Evolutionary conservation across 2,888 invertebrate genomes (phyloP).

Genomic region (Fabriciana adippe): DNA sequence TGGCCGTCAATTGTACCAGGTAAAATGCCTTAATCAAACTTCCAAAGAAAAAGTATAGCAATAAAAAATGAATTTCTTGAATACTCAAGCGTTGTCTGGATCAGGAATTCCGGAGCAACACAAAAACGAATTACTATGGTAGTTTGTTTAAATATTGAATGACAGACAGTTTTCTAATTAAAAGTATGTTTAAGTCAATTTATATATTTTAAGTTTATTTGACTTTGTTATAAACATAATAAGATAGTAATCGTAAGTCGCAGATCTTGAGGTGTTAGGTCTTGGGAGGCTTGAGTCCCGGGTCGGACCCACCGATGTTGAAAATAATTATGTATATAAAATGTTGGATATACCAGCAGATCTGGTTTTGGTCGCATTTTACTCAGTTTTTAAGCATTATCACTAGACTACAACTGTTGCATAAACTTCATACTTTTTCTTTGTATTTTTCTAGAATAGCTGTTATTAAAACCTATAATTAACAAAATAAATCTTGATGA

Average conservation of each 20-base stretch:
- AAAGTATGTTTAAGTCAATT: neutral
- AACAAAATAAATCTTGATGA: too few relatives aligned
- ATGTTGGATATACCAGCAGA: too few relatives aligned
- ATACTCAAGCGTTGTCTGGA: constrained; percentile 32
- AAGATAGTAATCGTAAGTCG: neutral
- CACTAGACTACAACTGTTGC: too few relatives aligned
- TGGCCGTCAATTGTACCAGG: constrained; percentile 52
- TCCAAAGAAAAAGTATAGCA: constrained; percentile 42
- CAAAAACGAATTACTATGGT: constrained; percentile 3
- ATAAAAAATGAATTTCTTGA: constrained; percentile 45
- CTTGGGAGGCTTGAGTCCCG: too few relatives aligned
- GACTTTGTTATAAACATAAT: neutral
- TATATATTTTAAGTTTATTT: neutral
- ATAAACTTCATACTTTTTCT: too few relatives aligned
- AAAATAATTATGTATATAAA: too few relatives aligned
- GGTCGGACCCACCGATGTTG: too few relatives aligned
- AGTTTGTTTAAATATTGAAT: constrained; percentile 1
- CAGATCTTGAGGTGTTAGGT: too few relatives aligned
- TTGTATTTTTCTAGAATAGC: too few relatives aligned
- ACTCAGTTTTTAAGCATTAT: too few relatives aligned
- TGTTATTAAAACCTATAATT: too few relatives aligned
- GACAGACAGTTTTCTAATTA: neutral
- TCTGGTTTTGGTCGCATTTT: too few relatives aligned
- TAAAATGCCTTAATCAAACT: constrained; percentile 59
- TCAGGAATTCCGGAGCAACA: constrained; percentile 15